Evolutionary conservation across 2,888 invertebrate species (phyloP).

Genomic region (Bombylius major): DNA sequence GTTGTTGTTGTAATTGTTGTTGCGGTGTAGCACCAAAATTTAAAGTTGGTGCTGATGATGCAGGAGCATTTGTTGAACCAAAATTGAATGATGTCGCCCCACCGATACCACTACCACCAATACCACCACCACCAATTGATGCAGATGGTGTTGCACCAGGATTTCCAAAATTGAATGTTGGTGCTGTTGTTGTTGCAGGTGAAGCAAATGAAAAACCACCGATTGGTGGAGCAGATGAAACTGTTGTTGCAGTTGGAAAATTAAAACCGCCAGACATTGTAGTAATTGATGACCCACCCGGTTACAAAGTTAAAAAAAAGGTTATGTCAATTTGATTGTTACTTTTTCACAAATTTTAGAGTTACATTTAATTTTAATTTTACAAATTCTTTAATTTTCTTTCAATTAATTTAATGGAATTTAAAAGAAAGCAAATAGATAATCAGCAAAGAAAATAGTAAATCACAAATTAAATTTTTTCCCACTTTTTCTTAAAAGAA

Average conservation of each 20-base stretch:
- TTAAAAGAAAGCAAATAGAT: no score
- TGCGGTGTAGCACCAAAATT: slow-evolving; percentile 15
- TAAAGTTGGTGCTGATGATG: slow-evolving; percentile 10
- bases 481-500: no score
- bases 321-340: no score
- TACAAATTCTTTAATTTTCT: no score
- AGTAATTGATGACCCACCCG: no score
- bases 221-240: no score
- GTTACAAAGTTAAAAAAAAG: no score
- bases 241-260: not conserved
- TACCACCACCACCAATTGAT: slow-evolving; percentile 15
- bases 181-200: not conserved
- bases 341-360: no score
- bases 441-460: no score
- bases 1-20: not conserved
- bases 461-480: no score
- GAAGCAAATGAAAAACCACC: slow-evolving; percentile 2
- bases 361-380: no score
- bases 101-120: not conserved
- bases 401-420: no score
- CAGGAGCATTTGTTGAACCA: slow-evolving; percentile 12
- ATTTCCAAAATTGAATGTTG: slow-evolving; percentile 2
- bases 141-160: slow-evolving; percentile 1
- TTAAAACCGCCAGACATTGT: not conserved
- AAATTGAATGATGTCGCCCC: slow-evolving; percentile 3